Evolutionary conservation across 2,888 invertebrate species (phyloP).

Genomic region (Lymantria monacha): DNA sequence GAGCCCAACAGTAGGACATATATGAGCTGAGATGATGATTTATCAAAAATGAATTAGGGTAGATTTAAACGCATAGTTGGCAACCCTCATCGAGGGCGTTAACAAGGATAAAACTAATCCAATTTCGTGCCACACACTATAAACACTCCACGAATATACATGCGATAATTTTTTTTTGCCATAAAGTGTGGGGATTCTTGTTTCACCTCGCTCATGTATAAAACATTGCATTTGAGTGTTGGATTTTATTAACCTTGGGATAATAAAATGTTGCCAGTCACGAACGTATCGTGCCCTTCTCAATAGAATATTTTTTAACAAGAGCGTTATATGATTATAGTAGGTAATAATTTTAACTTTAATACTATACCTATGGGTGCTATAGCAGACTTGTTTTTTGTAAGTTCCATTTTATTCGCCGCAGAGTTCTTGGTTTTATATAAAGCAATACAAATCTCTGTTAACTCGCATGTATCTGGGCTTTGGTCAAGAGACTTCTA

Average conservation of each 20-base stretch:
- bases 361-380: no score
- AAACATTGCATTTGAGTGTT: neutral
- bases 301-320: neutral
- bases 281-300: neutral
- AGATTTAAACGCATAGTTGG: no score
- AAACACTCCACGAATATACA: neutral
- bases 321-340: neutral
- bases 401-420: no score
- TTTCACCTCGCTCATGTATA: neutral
- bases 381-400: no score
- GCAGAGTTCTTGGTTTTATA: no score
- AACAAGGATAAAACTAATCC: neutral
- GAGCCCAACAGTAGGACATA: no score
- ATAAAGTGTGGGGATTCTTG: neutral
- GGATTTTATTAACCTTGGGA: neutral
- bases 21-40: no score
- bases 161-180: neutral
- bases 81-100: no score
- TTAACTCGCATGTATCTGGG: no score
- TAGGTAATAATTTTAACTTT: neutral
- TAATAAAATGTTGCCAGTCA: conserved; percentile 1
- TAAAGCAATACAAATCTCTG: no score
- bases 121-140: neutral
- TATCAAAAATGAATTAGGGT: no score
- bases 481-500: no score